Evolutionary conservation across 2,888 invertebrate species (phyloP).

Genomic region (Drosophila nigritarsus): DNA sequence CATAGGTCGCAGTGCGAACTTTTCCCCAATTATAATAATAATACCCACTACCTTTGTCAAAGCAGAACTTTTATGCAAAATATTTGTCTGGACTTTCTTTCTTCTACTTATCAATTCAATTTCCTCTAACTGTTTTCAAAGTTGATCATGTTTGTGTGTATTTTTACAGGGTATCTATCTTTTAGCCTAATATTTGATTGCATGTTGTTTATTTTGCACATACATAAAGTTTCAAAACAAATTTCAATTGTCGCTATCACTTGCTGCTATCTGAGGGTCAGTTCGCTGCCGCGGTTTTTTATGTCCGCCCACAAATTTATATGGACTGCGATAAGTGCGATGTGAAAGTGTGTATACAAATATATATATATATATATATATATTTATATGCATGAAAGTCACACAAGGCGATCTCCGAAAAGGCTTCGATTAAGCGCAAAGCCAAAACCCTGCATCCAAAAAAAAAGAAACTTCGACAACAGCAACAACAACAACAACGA

Average conservation of each 20-base stretch:
- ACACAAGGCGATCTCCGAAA: conserved; percentile 1
- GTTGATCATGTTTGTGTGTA: not conserved
- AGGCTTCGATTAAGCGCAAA: conserved; percentile 21
- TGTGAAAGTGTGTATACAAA: conserved; percentile 39
- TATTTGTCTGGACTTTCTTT: not conserved
- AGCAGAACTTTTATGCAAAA: not conserved
- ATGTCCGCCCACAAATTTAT: conserved; percentile 81
- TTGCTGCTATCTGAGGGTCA: conserved; percentile 52
- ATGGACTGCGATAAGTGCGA: conserved; percentile 71
- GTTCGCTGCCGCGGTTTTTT: conserved; percentile 49
- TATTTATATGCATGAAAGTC: not conserved
- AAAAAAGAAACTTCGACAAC: not conserved
- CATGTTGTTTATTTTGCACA: not conserved
- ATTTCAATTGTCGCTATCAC: conserved; percentile 56
- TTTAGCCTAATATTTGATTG: not conserved
- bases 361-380: not conserved
- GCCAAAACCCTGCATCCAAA: conserved; percentile 22
- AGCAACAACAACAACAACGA: conserved; percentile 17
- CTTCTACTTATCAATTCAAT: not conserved
- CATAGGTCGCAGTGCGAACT: no score
- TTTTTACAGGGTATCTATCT: conserved; percentile 22
- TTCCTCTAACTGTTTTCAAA: not conserved
- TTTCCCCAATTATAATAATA: no score
- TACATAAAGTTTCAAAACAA: conserved; percentile 39
- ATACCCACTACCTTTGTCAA: not conserved